These are phyloP conservation scores for Philantomba maxwellii DNA, from an alignment of 2,113 vertebrate species.

Conservation along the genomic window DNA sequence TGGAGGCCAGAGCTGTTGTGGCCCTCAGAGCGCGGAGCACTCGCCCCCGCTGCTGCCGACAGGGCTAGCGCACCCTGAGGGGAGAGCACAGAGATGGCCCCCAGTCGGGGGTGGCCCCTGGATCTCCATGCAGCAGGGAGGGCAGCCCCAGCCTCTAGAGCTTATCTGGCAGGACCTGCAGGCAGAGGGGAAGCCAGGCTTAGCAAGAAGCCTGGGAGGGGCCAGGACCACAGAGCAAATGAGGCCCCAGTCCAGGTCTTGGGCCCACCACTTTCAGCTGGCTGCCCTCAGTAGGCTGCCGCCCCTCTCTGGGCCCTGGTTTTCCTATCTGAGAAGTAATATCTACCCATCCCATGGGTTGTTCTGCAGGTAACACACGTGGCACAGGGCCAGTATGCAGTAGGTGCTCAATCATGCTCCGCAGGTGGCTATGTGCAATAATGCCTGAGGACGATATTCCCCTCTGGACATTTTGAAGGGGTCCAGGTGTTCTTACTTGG, in stretches of 20 bases:
- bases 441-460: background rate
- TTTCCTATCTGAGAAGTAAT: background rate
- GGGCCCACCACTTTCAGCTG: background rate
- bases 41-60: background rate
- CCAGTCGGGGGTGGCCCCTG: background rate
- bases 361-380: background rate
- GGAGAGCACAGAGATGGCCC: background rate
- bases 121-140: conserved; percentile 3
- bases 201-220: background rate
- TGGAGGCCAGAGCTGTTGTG: background rate
- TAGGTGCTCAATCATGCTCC: background rate
- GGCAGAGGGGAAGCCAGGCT: conserved; percentile 56
- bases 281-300: background rate
- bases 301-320: background rate
- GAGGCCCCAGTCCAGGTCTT: background rate
- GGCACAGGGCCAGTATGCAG: background rate
- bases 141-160: conserved; percentile 79
- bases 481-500: background rate
- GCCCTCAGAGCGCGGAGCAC: background rate
- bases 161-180: conserved; percentile 95
- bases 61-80: background rate
- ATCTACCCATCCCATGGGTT: background rate
- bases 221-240: background rate
- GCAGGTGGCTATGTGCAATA: background rate
- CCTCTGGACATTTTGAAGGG: background rate